Percentiles rank a stretch among this genome's conserved stretches.
These are phyloP conservation scores for Spialia ferax DNA, from an alignment of 2,888 invertebrate species.

Conservation along the genomic window DNA sequence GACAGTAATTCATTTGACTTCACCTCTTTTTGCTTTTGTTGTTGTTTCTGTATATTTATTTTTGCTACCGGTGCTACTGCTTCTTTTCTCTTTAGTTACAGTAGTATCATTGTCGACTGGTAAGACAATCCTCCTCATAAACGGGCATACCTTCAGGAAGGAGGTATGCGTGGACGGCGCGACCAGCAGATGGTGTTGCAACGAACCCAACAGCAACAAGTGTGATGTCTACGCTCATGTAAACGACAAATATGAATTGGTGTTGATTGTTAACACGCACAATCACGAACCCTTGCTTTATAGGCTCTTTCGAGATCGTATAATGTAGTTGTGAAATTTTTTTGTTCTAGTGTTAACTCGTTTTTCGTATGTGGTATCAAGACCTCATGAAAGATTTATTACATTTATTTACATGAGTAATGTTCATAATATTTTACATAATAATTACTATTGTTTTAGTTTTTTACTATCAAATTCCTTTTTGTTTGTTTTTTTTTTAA, in stretches of 20 bases:
- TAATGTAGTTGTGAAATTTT: constrained; percentile 59
- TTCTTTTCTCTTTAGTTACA: constrained; percentile 62
- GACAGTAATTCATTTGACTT: not conserved
- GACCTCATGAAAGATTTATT: not conserved
- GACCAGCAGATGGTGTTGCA: constrained; percentile 67
- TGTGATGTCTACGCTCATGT: constrained; percentile 69
- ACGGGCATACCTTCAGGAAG: constrained; percentile 71
- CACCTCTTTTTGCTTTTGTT: not conserved
- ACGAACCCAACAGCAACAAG: constrained; percentile 62
- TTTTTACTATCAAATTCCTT: no score
- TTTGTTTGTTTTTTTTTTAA: no score
- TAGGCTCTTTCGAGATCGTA: constrained; percentile 65
- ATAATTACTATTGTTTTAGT: no score
- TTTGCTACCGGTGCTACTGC: not conserved
- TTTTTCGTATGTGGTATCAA: not conserved
- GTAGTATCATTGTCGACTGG: constrained; percentile 70
- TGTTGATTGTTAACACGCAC: constrained; percentile 62
- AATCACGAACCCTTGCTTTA: constrained; percentile 71
- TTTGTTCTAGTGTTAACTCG: not conserved
- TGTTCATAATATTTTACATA: no score
- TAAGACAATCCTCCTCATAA: constrained; percentile 67
- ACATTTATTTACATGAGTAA: no score
- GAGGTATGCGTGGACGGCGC: constrained; percentile 59
- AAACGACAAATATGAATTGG: constrained; percentile 68
- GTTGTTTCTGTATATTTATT: not conserved